A percentile compares a stretch with the other conserved stretches of the same genome.
phyloP scores from a whole-genome alignment of 2,888 invertebrate species.

The Eupithecia subumbrata region DNA sequence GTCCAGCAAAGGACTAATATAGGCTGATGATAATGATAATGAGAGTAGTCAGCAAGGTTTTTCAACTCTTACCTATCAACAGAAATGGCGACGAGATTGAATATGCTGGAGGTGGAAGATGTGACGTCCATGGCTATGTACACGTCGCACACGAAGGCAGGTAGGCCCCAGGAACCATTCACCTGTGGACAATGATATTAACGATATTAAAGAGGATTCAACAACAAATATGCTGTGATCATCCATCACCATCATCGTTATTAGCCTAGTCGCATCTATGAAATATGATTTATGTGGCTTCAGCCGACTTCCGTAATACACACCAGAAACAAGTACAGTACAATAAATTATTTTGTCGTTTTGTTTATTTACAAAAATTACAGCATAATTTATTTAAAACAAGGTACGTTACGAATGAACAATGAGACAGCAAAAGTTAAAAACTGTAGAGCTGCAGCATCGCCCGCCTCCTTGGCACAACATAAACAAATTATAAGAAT shows the following conservation, averaged over 20 bases:
- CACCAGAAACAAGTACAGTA: background rate
- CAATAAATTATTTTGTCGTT: too few species aligned
- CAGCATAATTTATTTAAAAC: too few species aligned
- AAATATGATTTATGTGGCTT: background rate
- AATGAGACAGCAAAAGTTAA: too few species aligned
- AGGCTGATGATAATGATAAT: too few species aligned
- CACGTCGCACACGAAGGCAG: conserved; percentile 96
- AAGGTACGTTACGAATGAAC: too few species aligned
- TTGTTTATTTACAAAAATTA: too few species aligned
- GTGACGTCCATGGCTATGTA: conserved; percentile 99
- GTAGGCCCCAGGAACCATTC: conserved; percentile 94
- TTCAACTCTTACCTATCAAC: conserved; percentile 93
- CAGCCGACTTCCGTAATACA: background rate
- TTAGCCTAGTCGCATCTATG: background rate
- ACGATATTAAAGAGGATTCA: background rate
- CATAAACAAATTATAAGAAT: too few species aligned
- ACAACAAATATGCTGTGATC: background rate
- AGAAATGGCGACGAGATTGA: conserved; percentile 98
- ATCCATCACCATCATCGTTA: background rate
- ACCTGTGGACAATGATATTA: conserved; percentile 83
- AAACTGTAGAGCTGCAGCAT: too few species aligned
- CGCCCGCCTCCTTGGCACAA: too few species aligned
- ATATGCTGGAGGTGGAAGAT: conserved; percentile 98
- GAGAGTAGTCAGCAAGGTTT: background rate
- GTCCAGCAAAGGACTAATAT: too few species aligned